These are phyloP conservation scores for Timandra comae DNA, from an alignment of 2,888 invertebrate species.

Conservation along the genomic window DNA sequence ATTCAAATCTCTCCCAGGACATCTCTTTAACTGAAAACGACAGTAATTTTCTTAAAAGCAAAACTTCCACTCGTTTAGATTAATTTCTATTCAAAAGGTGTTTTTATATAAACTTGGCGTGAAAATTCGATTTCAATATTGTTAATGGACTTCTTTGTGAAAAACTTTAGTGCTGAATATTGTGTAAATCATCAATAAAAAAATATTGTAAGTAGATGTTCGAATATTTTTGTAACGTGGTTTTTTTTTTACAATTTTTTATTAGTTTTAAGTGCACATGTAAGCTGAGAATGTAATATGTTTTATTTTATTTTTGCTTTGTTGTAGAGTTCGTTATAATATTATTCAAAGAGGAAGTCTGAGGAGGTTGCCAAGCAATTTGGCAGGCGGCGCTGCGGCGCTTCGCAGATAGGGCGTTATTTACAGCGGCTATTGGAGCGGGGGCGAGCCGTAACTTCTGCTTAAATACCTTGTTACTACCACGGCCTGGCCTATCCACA, in stretches of 20 bases:
- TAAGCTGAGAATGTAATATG: slow-evolving; percentile 3
- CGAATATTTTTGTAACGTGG: too few species aligned
- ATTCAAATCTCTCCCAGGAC: slow-evolving; percentile 28
- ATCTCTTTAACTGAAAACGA: slow-evolving; percentile 34
- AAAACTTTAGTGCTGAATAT: background rate
- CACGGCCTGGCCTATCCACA: slow-evolving; percentile 32
- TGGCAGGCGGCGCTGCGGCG: slow-evolving; percentile 44
- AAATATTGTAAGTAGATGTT: too few species aligned
- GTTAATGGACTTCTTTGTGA: background rate
- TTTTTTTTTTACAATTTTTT: too few species aligned
- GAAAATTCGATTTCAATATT: background rate
- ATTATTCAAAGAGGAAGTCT: slow-evolving; percentile 70
- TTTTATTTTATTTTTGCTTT: slow-evolving; percentile 50
- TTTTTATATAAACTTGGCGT: background rate
- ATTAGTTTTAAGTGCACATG: too few species aligned
- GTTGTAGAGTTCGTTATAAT: slow-evolving; percentile 60
- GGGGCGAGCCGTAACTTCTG: slow-evolving; percentile 58
- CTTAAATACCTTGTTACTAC: slow-evolving; percentile 64
- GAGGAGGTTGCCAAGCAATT: slow-evolving; percentile 71
- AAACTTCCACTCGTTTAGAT: slow-evolving; percentile 34
- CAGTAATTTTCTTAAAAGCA: slow-evolving; percentile 43
- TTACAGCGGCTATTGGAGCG: slow-evolving; percentile 59
- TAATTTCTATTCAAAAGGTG: slow-evolving; percentile 31
- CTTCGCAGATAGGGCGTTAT: slow-evolving; percentile 61
- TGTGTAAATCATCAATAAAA: too few species aligned